Conservation (phyloP, 2,888 invertebrate species). For the Odontocerum albicorne region DNA sequence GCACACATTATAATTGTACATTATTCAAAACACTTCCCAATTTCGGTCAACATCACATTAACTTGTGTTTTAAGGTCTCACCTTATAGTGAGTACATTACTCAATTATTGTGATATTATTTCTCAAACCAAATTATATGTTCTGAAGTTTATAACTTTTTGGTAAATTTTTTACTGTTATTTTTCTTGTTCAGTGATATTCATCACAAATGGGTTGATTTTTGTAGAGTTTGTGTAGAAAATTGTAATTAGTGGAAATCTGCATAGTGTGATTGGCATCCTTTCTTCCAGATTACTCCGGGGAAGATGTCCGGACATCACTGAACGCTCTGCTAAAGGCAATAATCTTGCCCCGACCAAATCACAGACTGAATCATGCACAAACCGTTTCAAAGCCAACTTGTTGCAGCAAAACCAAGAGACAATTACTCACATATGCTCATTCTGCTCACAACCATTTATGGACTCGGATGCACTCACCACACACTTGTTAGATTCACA, state of each 20-base stretch:
- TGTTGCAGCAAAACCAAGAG: neutral
- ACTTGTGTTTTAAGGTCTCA: too few species aligned
- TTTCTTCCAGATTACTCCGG: slow-evolving; percentile 34
- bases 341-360: slow-evolving; percentile 21
- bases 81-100: too few species aligned
- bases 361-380: neutral
- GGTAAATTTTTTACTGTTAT: too few species aligned
- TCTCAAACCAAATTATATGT: too few species aligned
- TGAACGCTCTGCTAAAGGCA: slow-evolving; percentile 20
- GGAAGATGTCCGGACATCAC: slow-evolving; percentile 23
- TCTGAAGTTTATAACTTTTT: too few species aligned
- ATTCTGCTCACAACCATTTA: slow-evolving; percentile 39
- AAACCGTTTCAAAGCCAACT: slow-evolving; percentile 3
- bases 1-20: too few species aligned
- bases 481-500: slow-evolving; percentile 45
- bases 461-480: slow-evolving; percentile 34
- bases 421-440: slow-evolving; percentile 37
- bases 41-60: too few species aligned
- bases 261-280: slow-evolving; percentile 35
- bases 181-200: too few species aligned
- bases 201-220: too few species aligned
- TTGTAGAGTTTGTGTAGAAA: slow-evolving; percentile 9
- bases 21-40: too few species aligned
- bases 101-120: too few species aligned
- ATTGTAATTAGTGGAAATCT: slow-evolving; percentile 15